Percentiles rank a stretch among this genome's conserved stretches.
These are phyloP conservation scores for Thamnophis elegans DNA, from an alignment of 2,797 vertebrate genomes.

Conservation along the genomic window DNA sequence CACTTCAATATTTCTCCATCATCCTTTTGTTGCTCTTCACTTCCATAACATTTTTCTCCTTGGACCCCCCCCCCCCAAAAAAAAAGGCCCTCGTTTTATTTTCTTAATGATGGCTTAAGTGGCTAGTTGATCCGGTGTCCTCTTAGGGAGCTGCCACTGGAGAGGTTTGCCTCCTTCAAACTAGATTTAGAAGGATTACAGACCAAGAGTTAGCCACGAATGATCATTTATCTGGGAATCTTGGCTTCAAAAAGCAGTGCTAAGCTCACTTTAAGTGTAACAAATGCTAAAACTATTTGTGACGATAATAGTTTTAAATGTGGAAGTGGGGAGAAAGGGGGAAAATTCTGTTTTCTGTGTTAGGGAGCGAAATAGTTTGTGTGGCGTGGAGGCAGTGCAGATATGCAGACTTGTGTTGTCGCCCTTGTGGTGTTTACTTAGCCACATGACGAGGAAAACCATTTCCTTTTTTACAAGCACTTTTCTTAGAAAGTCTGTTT, in stretches of 20 bases:
- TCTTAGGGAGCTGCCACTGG: too few species aligned
- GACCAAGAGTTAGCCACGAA: not conserved
- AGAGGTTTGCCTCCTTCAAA: not conserved
- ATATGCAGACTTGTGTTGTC: not conserved
- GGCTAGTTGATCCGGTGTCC: not conserved
- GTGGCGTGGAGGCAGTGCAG: not conserved
- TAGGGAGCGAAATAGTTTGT: constrained; percentile 2
- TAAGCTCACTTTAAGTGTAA: not conserved
- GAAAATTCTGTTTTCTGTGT: constrained; percentile 6
- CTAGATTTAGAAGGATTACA: not conserved
- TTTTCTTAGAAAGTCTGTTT: not conserved
- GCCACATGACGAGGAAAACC: not conserved
- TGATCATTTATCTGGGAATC: not conserved
- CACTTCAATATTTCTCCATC: not conserved
- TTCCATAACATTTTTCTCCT: too few species aligned
- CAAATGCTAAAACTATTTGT: too few species aligned
- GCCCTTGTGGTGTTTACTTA: not conserved
- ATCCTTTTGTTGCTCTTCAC: too few species aligned
- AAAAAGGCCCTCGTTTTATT: too few species aligned
- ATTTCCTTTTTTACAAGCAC: not conserved
- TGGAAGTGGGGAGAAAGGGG: not conserved
- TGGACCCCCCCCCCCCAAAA: too few species aligned
- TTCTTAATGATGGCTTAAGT: not conserved
- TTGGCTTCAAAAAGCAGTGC: not conserved
- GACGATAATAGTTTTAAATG: not conserved